Percentiles rank a stretch among this genome's conserved stretches.
These are phyloP conservation scores for Diorhabda sublineata DNA, from an alignment of 1,140 invertebrate species.

Conservation along the genomic window DNA sequence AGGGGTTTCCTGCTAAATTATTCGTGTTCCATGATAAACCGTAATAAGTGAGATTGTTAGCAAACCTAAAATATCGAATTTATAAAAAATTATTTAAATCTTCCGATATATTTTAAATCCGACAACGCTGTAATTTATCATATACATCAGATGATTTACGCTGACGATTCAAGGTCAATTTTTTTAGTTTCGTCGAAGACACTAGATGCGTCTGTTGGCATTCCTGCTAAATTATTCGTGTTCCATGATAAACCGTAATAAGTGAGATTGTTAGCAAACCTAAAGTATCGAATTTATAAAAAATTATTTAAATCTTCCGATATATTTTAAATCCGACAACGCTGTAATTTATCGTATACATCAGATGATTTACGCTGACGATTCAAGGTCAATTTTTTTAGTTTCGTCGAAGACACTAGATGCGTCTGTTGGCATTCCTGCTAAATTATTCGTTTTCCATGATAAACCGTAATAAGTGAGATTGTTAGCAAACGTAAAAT, in stretches of 20 bases:
- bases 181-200: slow-evolving; percentile 65
- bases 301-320: too few species aligned
- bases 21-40: slow-evolving; percentile 76
- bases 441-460: slow-evolving; percentile 69
- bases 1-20: slow-evolving; percentile 68
- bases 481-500: slow-evolving; percentile 68
- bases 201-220: slow-evolving; percentile 67
- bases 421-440: slow-evolving; percentile 28
- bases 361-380: too few species aligned
- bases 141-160: too few species aligned
- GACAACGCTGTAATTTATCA: too few species aligned
- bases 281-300: slow-evolving; percentile 39
- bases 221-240: slow-evolving; percentile 67
- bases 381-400: slow-evolving; percentile 37
- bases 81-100: too few species aligned
- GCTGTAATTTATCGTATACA: too few species aligned
- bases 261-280: slow-evolving; percentile 73
- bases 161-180: too few species aligned
- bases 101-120: too few species aligned
- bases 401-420: slow-evolving; percentile 69
- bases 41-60: slow-evolving; percentile 76
- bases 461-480: slow-evolving; percentile 79
- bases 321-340: too few species aligned
- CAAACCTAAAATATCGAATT: slow-evolving; percentile 56
- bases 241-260: slow-evolving; percentile 82